These are phyloP conservation scores for Ceratosolen fusciceps DNA, from an alignment of 1,140 invertebrate genomes.

Conservation along the genomic window DNA sequence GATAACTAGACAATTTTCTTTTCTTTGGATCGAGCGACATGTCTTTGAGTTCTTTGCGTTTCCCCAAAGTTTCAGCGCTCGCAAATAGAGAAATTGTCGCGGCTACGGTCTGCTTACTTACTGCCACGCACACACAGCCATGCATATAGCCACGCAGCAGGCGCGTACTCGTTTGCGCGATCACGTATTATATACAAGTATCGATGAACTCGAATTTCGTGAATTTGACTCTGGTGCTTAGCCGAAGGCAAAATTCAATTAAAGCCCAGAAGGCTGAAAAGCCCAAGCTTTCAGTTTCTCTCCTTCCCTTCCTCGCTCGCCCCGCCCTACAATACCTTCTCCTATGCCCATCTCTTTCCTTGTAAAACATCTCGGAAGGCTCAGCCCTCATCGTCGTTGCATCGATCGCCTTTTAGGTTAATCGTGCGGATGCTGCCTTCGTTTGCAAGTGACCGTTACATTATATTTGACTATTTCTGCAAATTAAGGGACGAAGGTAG, in stretches of 20 bases:
- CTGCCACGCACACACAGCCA: too few species aligned
- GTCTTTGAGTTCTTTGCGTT: too few species aligned
- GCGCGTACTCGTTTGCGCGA: too few species aligned
- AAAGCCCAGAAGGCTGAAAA: neutral
- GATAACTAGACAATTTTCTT: too few species aligned
- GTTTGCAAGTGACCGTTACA: slow-evolving; percentile 21
- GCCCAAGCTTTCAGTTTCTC: slow-evolving; percentile 24
- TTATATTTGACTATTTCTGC: slow-evolving; percentile 37
- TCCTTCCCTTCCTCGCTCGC: slow-evolving; percentile 1
- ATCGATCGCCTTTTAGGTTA: slow-evolving; percentile 4
- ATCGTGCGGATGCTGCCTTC: neutral
- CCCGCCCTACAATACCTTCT: too few species aligned
- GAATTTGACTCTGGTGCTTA: slow-evolving; percentile 21
- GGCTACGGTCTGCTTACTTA: too few species aligned
- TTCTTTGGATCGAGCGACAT: too few species aligned
- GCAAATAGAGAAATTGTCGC: too few species aligned
- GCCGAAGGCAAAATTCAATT: slow-evolving; percentile 38
- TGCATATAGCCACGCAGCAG: too few species aligned
- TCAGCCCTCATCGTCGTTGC: neutral
- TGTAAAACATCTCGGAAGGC: neutral
- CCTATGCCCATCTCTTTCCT: too few species aligned
- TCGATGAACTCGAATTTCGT: slow-evolving; percentile 18
- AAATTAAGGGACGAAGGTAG: slow-evolving; percentile 5
- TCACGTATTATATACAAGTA: neutral
- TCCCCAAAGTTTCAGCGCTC: too few species aligned